Percentiles rank a stretch among this genome's conserved stretches.
Conservation (phyloP, 2,113 vertebrate genomes). For the Vombatus ursinus region DNA sequence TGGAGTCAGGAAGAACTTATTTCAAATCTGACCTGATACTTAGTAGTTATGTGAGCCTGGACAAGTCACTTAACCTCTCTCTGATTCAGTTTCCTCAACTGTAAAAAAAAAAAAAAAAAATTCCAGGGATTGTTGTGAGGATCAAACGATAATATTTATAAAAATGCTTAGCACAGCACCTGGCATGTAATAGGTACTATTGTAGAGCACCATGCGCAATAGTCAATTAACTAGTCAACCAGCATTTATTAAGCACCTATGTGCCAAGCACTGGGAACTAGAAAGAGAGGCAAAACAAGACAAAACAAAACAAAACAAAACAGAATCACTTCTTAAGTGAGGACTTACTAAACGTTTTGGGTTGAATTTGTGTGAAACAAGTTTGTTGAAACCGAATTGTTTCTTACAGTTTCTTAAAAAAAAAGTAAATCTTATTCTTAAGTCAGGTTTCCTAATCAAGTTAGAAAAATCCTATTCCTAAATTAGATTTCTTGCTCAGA, state of each 20-base stretch:
- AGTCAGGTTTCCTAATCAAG: neutral
- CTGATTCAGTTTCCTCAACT: no score
- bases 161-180: no score
- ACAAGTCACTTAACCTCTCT: neutral
- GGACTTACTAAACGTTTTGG: neutral
- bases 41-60: neutral
- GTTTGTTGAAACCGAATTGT: no score
- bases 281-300: neutral
- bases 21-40: neutral
- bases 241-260: neutral
- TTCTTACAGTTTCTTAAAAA: neutral
- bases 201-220: neutral
- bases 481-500: neutral
- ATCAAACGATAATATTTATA: no score
- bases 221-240: neutral
- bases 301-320: neutral
- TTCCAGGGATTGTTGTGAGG: no score
- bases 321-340: neutral
- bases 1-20: neutral
- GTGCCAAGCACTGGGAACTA: neutral
- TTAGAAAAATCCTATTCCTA: neutral
- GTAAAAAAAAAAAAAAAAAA: no score
- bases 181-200: neutral
- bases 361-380: no score
- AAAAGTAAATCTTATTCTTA: neutral